Evolutionary conservation across 2,113 vertebrate species (phyloP).

Genomic region (Sturnira hondurensis): DNA sequence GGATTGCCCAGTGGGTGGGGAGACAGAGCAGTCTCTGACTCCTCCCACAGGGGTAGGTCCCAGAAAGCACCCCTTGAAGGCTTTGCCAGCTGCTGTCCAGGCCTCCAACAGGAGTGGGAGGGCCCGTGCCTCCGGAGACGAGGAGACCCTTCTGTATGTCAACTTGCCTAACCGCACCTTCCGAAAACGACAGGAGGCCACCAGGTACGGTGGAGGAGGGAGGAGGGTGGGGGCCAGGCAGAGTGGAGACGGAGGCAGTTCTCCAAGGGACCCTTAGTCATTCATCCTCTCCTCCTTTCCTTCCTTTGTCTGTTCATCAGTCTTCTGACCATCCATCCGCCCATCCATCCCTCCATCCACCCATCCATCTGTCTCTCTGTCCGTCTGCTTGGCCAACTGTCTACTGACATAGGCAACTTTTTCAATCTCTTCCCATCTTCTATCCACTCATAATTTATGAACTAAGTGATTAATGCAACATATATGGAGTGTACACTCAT

Average conservation of each 20-base stretch:
- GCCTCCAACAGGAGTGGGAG: background rate
- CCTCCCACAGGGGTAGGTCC: background rate
- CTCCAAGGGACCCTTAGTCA: background rate
- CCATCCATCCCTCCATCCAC: background rate
- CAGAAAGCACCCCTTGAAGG: conserved; percentile 33
- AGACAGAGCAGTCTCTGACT: background rate
- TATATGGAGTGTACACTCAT: background rate
- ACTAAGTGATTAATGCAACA: background rate
- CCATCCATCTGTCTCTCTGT: too few species aligned
- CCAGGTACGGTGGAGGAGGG: conserved; percentile 53
- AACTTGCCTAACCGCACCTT: conserved; percentile 61
- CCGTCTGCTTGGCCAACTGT: background rate
- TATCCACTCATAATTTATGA: background rate
- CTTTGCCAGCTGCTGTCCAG: background rate
- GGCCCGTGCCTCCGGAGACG: background rate
- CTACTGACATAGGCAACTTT: background rate
- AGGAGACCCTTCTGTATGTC: background rate
- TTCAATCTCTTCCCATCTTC: background rate
- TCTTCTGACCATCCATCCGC: too few species aligned
- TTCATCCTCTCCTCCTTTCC: background rate
- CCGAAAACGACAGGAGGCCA: conserved; percentile 71
- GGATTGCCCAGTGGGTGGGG: background rate
- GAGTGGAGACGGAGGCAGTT: background rate
- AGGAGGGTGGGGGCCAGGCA: background rate
- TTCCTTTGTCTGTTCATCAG: too few species aligned